These are phyloP conservation scores for Oreochromis mossambicus DNA, from an alignment of 2,797 vertebrate genomes.

Conservation along the genomic window DNA sequence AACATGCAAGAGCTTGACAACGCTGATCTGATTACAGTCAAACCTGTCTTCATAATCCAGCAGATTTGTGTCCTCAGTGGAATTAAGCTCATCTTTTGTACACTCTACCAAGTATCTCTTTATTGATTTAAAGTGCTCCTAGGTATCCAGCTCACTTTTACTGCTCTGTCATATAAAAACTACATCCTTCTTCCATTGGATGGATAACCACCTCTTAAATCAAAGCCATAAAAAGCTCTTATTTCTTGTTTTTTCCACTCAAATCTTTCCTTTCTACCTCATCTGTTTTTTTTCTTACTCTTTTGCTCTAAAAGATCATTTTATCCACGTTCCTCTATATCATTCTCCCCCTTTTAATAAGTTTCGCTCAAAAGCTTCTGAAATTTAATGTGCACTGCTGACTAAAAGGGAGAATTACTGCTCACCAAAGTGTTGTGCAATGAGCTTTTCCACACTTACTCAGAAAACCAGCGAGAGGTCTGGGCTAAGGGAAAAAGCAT, in stretches of 20 bases:
- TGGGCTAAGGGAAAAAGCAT: conserved; percentile 21
- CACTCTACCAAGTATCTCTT: neutral
- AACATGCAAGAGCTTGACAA: neutral
- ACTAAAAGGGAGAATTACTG: conserved; percentile 42
- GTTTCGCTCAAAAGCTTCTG: neutral
- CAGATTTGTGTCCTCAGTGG: neutral
- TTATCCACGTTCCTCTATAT: neutral
- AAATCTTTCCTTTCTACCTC: neutral
- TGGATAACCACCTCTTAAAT: conserved; percentile 49
- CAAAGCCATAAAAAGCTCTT: conserved; percentile 44
- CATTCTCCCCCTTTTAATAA: neutral
- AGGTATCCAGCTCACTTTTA: conserved; percentile 34
- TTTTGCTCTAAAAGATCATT: neutral
- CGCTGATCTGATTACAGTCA: neutral
- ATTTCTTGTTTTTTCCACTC: conserved; percentile 7
- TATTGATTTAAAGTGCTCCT: conserved; percentile 52
- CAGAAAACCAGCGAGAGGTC: conserved; percentile 42
- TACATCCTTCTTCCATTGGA: conserved; percentile 39
- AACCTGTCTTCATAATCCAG: neutral
- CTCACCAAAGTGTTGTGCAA: conserved; percentile 50
- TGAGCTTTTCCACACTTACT: conserved; percentile 59
- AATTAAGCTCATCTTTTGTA: neutral
- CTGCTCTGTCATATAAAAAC: conserved; percentile 45
- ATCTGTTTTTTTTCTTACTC: neutral
- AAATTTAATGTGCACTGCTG: neutral